These are phyloP conservation scores for Meganola albula DNA, from an alignment of 2,888 invertebrate genomes.

Conservation along the genomic window DNA sequence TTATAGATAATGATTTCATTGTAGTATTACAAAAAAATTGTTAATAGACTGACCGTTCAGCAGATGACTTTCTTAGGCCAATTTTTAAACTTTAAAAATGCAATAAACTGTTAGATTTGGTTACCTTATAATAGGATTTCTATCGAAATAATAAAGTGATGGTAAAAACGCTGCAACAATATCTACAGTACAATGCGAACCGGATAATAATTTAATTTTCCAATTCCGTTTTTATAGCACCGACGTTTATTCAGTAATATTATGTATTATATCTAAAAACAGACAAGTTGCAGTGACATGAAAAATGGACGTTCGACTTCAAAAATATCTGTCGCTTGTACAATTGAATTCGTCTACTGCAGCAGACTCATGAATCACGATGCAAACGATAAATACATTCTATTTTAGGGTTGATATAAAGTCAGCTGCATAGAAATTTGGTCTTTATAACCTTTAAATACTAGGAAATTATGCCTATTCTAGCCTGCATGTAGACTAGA, in stretches of 20 bases:
- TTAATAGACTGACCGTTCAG: too few species aligned
- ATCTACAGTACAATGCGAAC: background rate
- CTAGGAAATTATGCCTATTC: conserved; percentile 20
- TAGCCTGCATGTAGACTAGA: conserved; percentile 40
- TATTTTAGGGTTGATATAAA: conserved; percentile 51
- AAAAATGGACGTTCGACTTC: conserved; percentile 37
- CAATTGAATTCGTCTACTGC: conserved; percentile 71
- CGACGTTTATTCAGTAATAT: conserved; percentile 7
- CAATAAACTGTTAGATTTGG: too few species aligned
- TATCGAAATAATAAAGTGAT: too few species aligned
- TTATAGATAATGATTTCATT: too few species aligned
- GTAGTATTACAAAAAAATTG: too few species aligned
- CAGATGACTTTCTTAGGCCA: too few species aligned
- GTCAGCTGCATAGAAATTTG: conserved; percentile 30
- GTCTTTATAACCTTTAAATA: conserved; percentile 21
- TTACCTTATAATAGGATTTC: too few species aligned
- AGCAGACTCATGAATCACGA: conserved; percentile 70
- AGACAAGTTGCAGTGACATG: conserved; percentile 34
- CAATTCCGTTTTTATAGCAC: conserved; percentile 5
- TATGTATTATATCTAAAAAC: conserved; percentile 10
- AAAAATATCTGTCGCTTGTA: conserved; percentile 40
- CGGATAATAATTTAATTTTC: too few species aligned
- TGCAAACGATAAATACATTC: conserved; percentile 62
- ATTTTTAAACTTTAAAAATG: too few species aligned
- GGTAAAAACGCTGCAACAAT: too few species aligned